Percentiles rank a stretch among this genome's conserved stretches.
Evolutionary conservation across 2,797 vertebrate genomes (phyloP).

Genomic region (Galago senegalensis): DNA sequence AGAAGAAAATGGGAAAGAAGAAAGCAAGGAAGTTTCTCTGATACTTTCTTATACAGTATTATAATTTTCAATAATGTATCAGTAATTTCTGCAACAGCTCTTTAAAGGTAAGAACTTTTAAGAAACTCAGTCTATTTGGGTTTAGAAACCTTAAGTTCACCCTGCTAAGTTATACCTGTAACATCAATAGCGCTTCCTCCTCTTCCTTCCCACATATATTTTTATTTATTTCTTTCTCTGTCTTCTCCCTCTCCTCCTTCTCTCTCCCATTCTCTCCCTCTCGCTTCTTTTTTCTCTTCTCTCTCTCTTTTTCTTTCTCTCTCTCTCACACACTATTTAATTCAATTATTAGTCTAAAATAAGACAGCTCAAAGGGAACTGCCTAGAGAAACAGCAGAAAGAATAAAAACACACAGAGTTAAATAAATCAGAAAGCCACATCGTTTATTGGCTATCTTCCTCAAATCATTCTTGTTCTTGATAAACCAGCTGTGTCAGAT

Average conservation of each 20-base stretch:
- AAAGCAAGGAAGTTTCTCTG: background rate
- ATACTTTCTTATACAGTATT: conserved; percentile 58
- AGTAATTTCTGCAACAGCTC: conserved; percentile 40
- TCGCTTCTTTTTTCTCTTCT: too few species aligned
- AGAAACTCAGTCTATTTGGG: conserved; percentile 29
- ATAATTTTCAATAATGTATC: conserved; percentile 46
- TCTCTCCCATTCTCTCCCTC: background rate
- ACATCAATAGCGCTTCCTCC: background rate
- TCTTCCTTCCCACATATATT: background rate
- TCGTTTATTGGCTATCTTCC: conserved; percentile 18
- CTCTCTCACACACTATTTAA: background rate
- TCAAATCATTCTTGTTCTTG: conserved; percentile 50
- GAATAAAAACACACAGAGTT: conserved; percentile 39
- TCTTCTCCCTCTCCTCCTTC: too few species aligned
- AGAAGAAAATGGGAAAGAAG: background rate
- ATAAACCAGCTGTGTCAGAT: background rate
- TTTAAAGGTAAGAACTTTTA: conserved; percentile 46
- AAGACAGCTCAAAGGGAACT: conserved; percentile 12
- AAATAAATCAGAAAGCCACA: conserved; percentile 59
- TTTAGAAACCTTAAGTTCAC: conserved; percentile 47
- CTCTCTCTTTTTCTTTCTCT: background rate
- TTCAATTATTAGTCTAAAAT: conserved; percentile 58
- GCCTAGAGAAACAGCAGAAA: conserved; percentile 43
- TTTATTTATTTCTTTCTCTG: background rate
- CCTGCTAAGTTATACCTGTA: conserved; percentile 21